phyloP scores from a whole-genome alignment of 2,888 invertebrate genomes.

The Teinopalpus imperialis region DNA sequence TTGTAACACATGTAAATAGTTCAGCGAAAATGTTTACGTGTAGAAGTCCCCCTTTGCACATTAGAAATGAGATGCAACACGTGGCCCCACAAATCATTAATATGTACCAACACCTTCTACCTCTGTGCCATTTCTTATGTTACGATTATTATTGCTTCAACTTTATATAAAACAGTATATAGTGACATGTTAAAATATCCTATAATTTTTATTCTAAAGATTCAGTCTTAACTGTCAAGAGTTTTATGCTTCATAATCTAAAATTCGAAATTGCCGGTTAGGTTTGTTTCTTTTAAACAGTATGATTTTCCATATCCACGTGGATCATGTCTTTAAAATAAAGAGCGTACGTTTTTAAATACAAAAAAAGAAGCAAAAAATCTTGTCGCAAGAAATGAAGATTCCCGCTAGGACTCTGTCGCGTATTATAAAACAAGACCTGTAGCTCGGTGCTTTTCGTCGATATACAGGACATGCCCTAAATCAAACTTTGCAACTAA shows the following conservation, averaged over 20 bases:
- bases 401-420: no score
- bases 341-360: no score
- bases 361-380: no score
- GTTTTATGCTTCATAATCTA: neutral
- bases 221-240: neutral
- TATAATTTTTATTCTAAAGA: neutral
- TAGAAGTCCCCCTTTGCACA: slow-evolving; percentile 31
- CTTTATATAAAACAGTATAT: slow-evolving; percentile 6
- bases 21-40: slow-evolving; percentile 29
- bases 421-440: no score
- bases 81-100: slow-evolving; percentile 28
- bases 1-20: slow-evolving; percentile 20
- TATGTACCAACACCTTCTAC: slow-evolving; percentile 10
- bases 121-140: slow-evolving; percentile 19
- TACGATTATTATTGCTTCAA: slow-evolving; percentile 16
- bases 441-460: no score
- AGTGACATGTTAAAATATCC: slow-evolving; percentile 8
- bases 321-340: no score
- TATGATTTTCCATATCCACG: no score
- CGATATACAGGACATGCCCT: no score
- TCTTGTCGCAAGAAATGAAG: no score
- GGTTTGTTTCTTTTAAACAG: no score
- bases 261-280: no score
- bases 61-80: slow-evolving; percentile 30
- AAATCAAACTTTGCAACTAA: no score